Base-by-base conservation (phyloP, 2,888 invertebrate genomes). In the Theodoxus fluviatilis region DNA sequence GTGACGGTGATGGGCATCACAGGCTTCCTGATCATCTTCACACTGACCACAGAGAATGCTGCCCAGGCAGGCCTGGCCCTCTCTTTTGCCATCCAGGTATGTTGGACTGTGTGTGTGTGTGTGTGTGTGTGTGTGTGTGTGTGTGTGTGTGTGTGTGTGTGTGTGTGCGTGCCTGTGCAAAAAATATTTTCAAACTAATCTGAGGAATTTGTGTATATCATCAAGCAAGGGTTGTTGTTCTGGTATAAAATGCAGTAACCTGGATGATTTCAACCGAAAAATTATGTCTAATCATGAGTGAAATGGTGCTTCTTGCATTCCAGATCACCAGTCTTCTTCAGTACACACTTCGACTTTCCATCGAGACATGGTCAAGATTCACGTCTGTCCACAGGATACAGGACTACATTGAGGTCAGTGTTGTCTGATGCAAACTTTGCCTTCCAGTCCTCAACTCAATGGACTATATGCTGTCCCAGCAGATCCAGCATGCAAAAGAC, bases 11-110 rank as follows among this genome's bases (percentile, higher is more conserved):
- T 80, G 0, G 76, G 74, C 0, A 70, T 78, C 18, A 80, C 81
- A 0, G 83, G 81, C 4, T 69, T 82, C 28, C 76, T 82, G 43
- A 75, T 81, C 61, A 76, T 83, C 7, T 68, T 83, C 12, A 78
- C 80, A 0, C 76, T 80, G 25, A 76, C 76, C n/a, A 70, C 64
- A 6, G 75, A 81, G 2, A 79, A 77, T 3, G 89, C 91, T 0
- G 89, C 91, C 0, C 87, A 90, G 71, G 91, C 91, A n/a, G 92
- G 91, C 7, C 87, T 92, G 73, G 91, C 91, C 1, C 84, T 92
- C 74, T 88, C 90, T 0, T 91, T 91, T 77, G 89, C 91, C 25
- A 87, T 90, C 12, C 89, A 89, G 84, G 90, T 90, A 77, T 33
- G 66, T 55, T 35, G n/a, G 15, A 4, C 28, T 9, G 37, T 15